These are phyloP conservation scores for Dunckerocampus dactyliophorus DNA, from an alignment of 2,113 vertebrate genomes.

Conservation along the genomic window DNA sequence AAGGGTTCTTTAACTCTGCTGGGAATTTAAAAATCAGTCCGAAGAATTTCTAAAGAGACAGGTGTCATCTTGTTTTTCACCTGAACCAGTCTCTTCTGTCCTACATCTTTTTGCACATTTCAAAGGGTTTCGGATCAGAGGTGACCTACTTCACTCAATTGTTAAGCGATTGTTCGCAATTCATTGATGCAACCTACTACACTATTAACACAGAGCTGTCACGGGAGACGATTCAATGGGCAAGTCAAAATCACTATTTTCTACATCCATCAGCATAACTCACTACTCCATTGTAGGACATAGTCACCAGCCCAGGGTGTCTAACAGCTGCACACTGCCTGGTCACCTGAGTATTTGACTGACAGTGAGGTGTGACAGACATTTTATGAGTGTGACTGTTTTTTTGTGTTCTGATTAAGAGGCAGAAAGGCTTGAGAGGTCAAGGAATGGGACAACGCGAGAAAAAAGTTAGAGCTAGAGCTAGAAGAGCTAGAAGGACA, in stretches of 20 bases:
- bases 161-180: slow-evolving; percentile 13
- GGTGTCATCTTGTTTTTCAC: background rate
- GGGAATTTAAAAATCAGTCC: background rate
- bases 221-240: background rate
- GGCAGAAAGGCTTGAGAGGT: slow-evolving; percentile 1
- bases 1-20: slow-evolving; percentile 4
- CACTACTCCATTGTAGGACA: background rate
- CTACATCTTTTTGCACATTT: slow-evolving; percentile 3
- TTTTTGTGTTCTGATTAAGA: slow-evolving; percentile 7
- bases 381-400: background rate
- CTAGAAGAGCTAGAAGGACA: background rate
- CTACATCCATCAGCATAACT: slow-evolving; percentile 18
- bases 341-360: background rate
- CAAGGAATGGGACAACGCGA: slow-evolving; percentile 4
- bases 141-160: background rate
- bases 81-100: background rate
- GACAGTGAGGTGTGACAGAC: background rate
- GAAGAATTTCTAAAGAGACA: background rate
- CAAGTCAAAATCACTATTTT: slow-evolving; percentile 4
- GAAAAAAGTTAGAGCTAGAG: slow-evolving; percentile 8
- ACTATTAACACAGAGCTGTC: slow-evolving; percentile 10
- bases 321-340: background rate
- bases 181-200: background rate
- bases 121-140: slow-evolving; percentile 6
- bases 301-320: background rate